A percentile compares a stretch with the other conserved stretches of the same genome.
Conservation (phyloP, 2,888 invertebrate species). For the Margaritifera margaritifera region DNA sequence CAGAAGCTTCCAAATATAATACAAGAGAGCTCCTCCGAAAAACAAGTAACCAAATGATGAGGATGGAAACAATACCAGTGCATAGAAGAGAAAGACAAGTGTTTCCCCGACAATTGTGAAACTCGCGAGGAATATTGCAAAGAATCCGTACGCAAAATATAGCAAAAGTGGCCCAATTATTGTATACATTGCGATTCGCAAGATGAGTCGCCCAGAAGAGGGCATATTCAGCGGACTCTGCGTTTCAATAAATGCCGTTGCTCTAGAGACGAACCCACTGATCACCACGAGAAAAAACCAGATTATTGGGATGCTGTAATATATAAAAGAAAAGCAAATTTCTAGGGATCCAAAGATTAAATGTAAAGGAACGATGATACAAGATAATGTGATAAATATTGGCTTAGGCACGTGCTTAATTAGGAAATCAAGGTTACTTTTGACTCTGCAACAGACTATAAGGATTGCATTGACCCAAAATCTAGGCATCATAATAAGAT, state of each 20-base stretch:
- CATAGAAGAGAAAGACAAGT: constrained; percentile 16
- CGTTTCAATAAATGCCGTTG: too few relatives aligned
- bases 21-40: constrained; percentile 13
- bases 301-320: constrained; percentile 7
- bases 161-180: too few relatives aligned
- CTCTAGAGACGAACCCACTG: neutral
- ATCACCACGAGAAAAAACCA: neutral
- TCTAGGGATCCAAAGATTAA: neutral
- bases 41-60: constrained; percentile 26
- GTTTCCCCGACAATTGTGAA: constrained; percentile 19
- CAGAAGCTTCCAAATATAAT: constrained; percentile 19
- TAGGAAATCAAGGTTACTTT: neutral
- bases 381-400: too few relatives aligned
- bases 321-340: constrained; percentile 2
- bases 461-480: constrained; percentile 12
- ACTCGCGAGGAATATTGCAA: constrained; percentile 10
- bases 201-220: too few relatives aligned
- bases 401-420: too few relatives aligned
- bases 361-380: neutral
- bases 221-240: too few relatives aligned
- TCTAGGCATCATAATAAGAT: constrained; percentile 9
- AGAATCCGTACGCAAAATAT: too few relatives aligned
- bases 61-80: constrained; percentile 19
- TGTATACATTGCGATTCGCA: too few relatives aligned
- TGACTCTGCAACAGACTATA: constrained; percentile 1